phyloP scores from a whole-genome alignment of 2,113 vertebrate genomes.

The Talpa occidentalis region DNA sequence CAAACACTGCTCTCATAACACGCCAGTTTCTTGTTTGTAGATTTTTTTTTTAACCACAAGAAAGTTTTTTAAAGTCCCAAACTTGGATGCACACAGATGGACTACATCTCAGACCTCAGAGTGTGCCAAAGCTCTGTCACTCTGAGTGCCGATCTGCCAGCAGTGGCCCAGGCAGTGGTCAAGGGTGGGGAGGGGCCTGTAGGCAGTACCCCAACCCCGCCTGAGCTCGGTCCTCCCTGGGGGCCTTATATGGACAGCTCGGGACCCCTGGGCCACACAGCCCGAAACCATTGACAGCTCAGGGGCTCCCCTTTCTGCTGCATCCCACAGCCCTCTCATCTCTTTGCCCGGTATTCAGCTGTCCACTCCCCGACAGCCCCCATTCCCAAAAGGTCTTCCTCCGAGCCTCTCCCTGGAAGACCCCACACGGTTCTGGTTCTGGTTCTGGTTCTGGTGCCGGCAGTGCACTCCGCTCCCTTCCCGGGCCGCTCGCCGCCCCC shows the following conservation, averaged over 20 bases:
- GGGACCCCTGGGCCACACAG: background rate
- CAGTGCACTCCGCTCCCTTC: background rate
- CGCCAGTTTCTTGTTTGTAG: conserved; percentile 47
- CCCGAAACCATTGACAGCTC: conserved; percentile 9
- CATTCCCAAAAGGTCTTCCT: background rate
- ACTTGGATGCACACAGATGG: conserved; percentile 63
- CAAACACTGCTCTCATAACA: background rate
- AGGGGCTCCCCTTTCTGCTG: background rate
- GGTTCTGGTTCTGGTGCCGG: background rate
- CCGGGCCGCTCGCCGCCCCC: background rate
- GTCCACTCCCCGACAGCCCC: background rate
- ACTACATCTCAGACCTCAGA: conserved; percentile 50
- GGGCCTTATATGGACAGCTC: background rate
- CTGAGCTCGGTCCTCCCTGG: background rate
- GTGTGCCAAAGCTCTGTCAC: conserved; percentile 72
- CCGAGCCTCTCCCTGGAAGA: background rate
- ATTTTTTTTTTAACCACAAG: conserved; percentile 63
- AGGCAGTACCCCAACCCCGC: background rate
- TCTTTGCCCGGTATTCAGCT: background rate
- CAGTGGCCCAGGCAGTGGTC: background rate
- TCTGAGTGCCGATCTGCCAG: background rate
- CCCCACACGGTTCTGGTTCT: background rate
- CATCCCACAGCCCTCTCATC: background rate
- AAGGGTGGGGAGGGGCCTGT: background rate
- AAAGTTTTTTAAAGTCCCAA: conserved; percentile 72